Evolutionary conservation across 2,797 vertebrate species (phyloP).

Genomic region (Anguilla marmorata): DNA sequence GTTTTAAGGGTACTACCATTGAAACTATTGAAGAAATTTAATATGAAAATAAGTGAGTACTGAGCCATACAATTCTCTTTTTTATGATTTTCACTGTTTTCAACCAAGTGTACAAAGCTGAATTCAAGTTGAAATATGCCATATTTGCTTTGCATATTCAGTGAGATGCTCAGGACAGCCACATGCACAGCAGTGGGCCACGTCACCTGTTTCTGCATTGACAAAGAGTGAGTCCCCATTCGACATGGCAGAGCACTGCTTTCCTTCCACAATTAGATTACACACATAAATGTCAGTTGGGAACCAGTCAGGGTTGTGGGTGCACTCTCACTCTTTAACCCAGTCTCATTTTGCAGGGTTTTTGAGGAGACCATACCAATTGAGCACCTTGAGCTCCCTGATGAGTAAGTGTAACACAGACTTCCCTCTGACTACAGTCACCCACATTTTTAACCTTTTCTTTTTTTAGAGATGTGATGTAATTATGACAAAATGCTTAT

Average conservation of each 20-base stretch:
- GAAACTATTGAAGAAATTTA: no score
- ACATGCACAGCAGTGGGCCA: slow-evolving; percentile 75
- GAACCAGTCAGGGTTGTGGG: not conserved
- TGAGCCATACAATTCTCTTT: no score
- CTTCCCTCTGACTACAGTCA: not conserved
- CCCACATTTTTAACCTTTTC: not conserved
- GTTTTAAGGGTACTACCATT: no score
- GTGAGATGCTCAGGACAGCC: slow-evolving; percentile 75
- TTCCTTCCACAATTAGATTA: not conserved
- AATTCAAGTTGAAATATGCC: not conserved
- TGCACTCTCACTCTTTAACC: slow-evolving; percentile 8
- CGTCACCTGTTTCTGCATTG: slow-evolving; percentile 79
- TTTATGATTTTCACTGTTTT: not conserved
- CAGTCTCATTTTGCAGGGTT: slow-evolving; percentile 57
- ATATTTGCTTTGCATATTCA: slow-evolving; percentile 44
- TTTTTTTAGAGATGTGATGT: not conserved
- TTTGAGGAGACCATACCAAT: slow-evolving; percentile 80
- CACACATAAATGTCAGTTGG: not conserved
- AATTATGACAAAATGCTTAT: not conserved
- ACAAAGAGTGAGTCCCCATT: slow-evolving; percentile 75
- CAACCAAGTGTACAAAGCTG: not conserved
- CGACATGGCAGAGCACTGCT: not conserved
- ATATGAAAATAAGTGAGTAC: no score
- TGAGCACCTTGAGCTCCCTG: slow-evolving; percentile 75
- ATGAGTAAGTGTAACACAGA: slow-evolving; percentile 64